Base-by-base conservation (phyloP, 2,797 vertebrate genomes). In the Cottoperca gobio region DNA sequence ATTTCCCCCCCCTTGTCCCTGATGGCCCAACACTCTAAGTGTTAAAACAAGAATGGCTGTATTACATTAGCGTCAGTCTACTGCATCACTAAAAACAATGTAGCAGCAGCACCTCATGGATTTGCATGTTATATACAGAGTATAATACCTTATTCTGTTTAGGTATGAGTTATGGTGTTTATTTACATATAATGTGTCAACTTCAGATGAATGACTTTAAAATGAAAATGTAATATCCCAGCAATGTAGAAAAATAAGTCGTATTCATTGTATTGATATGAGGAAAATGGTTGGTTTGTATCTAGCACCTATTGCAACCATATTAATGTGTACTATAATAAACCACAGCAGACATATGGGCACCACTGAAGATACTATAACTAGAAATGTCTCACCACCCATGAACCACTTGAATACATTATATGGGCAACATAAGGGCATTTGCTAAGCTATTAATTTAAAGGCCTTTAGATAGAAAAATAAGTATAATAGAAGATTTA, bases 71-170 rank as follows among this genome's bases (percentile, higher is more conserved):
- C 45, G 55, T 78, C 79, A 48, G 59, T 79, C 73, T 69, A 73
- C 78, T 88, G 83, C 54, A 74, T 84, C 53, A 78, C 79, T 63
- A 75, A 83, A 62, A 84, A 49, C 79, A 77, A 54, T 35, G 35
- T 13, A 43, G 82, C 67, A 82, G 82, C 69, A 78, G 66, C 54
- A 57, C 55, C 59, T 75, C 28, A 21, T 73, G 48, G 58, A 80
- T 85, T 80, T 85, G 59, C 61, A 71, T 86, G 74, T 82, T 87
- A 78, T 88, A 59, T 83, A 86, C 84, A 86, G n/a, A 89, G 50
- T 89, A 89, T 90, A 91, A 89, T 92, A 91, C 89, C 89, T 87
- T 70, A 71, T 85, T 87, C 64, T 80, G 86, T 83, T 78, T 87
- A 71, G 78, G 59, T 63, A 49, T 86, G 84, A 87, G 84, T 84